Evolutionary conservation across 35 echinoderm and acorn worm species (phyloP).

Genomic region (Stichopus chloronotus): DNA sequence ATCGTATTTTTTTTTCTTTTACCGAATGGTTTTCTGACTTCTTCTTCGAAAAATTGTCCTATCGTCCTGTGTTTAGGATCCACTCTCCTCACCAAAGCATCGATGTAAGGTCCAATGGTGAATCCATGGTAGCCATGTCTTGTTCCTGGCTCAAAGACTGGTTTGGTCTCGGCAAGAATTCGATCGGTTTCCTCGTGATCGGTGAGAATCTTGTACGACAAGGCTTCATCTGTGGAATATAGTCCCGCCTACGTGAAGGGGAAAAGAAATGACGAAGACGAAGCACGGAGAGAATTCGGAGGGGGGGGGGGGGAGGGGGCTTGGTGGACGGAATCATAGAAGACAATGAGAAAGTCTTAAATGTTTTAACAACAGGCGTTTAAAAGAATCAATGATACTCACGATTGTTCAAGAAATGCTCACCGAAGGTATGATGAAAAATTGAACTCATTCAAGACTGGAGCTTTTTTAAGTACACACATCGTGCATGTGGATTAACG

Average conservation of each 20-base stretch:
- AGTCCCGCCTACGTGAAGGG: neutral
- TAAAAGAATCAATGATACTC: too few species aligned
- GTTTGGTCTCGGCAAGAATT: conserved; percentile 52
- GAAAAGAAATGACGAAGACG: too few species aligned
- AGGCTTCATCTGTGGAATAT: neutral
- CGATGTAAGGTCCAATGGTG: conserved; percentile 60
- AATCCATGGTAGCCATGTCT: conserved; percentile 75
- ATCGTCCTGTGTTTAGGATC: conserved; percentile 79
- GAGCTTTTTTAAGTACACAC: too few species aligned
- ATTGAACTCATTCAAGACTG: too few species aligned
- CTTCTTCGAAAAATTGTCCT: conserved; percentile 78
- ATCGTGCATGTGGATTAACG: too few species aligned
- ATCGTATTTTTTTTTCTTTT: conserved; percentile 6
- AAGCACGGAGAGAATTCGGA: too few species aligned
- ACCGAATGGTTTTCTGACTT: conserved; percentile 89
- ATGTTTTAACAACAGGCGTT: too few species aligned
- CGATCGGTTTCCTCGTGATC: conserved; percentile 49
- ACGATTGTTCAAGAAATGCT: too few species aligned
- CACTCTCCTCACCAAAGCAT: conserved; percentile 68
- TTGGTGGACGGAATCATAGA: too few species aligned
- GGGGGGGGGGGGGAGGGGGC: too few species aligned
- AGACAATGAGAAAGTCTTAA: too few species aligned
- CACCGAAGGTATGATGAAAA: too few species aligned
- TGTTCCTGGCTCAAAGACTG: conserved; percentile 75
- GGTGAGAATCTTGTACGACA: conserved; percentile 35